These are phyloP conservation scores for Atrina japonica DNA, from an alignment of 2,888 invertebrate genomes.

Conservation along the genomic window DNA sequence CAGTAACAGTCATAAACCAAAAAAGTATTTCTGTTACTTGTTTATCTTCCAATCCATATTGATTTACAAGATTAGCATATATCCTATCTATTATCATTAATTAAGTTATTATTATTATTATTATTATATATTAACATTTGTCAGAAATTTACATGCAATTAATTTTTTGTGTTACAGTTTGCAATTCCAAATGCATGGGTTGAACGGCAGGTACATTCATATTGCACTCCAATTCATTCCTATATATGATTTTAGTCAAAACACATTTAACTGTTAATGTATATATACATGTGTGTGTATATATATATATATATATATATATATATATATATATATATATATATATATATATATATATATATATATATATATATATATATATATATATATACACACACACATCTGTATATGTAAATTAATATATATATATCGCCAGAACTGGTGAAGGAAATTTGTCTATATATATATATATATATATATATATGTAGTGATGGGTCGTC, in stretches of 20 bases:
- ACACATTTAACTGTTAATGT: background rate
- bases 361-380: background rate
- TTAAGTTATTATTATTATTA: too few relatives aligned
- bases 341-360: background rate
- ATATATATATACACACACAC: background rate
- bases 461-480: too few relatives aligned
- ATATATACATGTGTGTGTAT: background rate
- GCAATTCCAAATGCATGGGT: slow-evolving; percentile 45
- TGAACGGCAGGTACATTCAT: slow-evolving; percentile 42
- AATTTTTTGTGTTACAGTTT: slow-evolving; percentile 27
- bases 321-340: background rate
- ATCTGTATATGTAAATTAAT: background rate
- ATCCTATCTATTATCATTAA: too few relatives aligned
- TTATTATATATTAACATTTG: too few relatives aligned
- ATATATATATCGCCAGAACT: too few relatives aligned
- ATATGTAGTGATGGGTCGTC: too few relatives aligned
- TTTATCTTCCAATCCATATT: too few relatives aligned
- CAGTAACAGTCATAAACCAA: too few relatives aligned
- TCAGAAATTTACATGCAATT: too few relatives aligned
- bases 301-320: background rate
- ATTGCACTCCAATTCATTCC: background rate
- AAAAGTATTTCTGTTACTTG: too few relatives aligned
- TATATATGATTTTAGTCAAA: background rate
- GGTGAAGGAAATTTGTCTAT: too few relatives aligned
- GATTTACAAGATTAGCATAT: too few relatives aligned